phyloP scores from a whole-genome alignment of 2,797 vertebrate genomes.

The Lepidocolaptes lacrymiger region DNA sequence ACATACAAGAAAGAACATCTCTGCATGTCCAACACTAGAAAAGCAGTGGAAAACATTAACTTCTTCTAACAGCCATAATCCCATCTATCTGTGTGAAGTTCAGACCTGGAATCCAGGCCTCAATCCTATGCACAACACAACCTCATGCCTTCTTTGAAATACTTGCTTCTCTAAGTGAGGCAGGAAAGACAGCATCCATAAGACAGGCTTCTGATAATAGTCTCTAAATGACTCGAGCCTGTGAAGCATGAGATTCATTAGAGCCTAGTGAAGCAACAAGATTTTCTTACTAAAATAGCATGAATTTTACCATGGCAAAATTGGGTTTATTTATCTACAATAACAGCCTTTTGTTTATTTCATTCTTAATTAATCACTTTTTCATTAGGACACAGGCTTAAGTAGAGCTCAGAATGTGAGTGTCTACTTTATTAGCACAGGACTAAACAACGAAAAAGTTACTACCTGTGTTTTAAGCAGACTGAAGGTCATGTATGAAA shows the following conservation, averaged over 20 bases:
- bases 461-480: background rate
- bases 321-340: background rate
- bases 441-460: background rate
- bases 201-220: background rate
- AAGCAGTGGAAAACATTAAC: background rate
- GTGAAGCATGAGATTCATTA: background rate
- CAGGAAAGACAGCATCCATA: background rate
- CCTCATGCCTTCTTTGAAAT: background rate
- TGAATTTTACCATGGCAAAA: slow-evolving; percentile 10
- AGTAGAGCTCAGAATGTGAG: background rate
- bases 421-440: background rate
- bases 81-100: background rate
- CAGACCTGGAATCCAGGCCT: background rate
- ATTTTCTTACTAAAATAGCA: slow-evolving; percentile 15
- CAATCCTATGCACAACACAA: background rate
- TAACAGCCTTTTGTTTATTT: background rate
- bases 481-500: slow-evolving; percentile 16
- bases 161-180: background rate
- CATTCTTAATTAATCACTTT: background rate
- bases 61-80: background rate
- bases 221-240: background rate
- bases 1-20: background rate
- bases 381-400: background rate
- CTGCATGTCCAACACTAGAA: background rate
- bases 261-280: background rate